These are phyloP conservation scores for Pomatorhinus ruficollis DNA, from an alignment of 2,113 vertebrate genomes.

Conservation along the genomic window DNA sequence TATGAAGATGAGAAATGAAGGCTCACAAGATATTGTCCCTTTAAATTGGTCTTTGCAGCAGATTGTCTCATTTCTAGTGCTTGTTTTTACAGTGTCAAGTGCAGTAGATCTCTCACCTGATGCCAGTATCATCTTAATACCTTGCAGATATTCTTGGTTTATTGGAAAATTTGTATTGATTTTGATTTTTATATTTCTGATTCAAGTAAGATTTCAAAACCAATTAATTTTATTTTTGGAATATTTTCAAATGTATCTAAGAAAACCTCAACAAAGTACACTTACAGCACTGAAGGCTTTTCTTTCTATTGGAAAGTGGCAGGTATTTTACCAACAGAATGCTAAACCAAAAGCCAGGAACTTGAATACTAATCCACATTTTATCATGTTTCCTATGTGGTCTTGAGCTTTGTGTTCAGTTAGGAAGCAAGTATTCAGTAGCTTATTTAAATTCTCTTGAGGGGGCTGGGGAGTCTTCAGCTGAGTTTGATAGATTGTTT, in stretches of 20 bases:
- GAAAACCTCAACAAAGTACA: background rate
- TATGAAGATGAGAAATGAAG: background rate
- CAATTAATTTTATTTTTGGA: background rate
- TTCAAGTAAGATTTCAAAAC: background rate
- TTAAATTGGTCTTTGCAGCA: background rate
- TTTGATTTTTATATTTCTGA: background rate
- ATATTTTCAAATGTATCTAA: background rate
- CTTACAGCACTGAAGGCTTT: background rate
- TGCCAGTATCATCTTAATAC: background rate
- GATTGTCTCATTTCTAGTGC: background rate
- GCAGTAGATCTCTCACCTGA: background rate
- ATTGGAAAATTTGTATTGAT: background rate
- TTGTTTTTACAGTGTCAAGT: background rate
- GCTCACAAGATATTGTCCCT: background rate
- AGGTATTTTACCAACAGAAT: background rate
- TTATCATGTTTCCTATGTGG: background rate
- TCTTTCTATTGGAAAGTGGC: background rate
- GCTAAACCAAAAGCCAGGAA: background rate
- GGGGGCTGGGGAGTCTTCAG: background rate
- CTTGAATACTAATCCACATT: background rate
- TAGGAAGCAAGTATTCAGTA: background rate
- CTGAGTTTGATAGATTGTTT: background rate
- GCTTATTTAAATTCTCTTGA: background rate
- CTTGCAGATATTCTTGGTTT: background rate
- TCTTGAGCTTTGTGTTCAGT: background rate